Base-by-base conservation (phyloP, 1,140 invertebrate genomes). In the Araneus ventricosus region DNA sequence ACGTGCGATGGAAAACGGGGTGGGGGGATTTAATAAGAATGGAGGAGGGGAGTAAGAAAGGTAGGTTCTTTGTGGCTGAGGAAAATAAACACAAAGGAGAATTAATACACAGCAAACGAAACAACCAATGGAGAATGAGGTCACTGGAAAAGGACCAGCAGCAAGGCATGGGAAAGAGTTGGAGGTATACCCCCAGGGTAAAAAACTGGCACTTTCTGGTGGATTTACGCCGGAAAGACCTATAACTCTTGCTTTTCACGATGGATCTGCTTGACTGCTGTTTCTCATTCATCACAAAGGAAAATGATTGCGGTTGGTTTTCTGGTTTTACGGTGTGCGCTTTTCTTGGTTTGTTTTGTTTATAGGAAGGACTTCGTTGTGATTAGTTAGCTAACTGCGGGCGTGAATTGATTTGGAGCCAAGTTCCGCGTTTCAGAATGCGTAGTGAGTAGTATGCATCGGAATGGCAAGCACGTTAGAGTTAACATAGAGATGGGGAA, bases 31-130 rank as follows among this genome's bases (percentile, higher is more conserved):
- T 34, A 34, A 70, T 88, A 70, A 59, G 41, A 6, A 17, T 41
- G 39, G 67, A 34, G 14, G 41, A n/a, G 52, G 34, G 59, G 59
- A 10, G 88, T 14, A 20, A 70, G 61, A 45, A 87, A 34, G n/a
- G 30, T 20, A 63, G 59, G 20, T 22, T 61, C 34, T 61, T 45
- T 27, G 14, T 41, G 24, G 14, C 57, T 6, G 75, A 61, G 80
- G n/a, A 91, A 91, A 84, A 91, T 52, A 91, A 82, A 84, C 89
- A 91, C 75, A 82, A 84, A 91, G 20, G 30, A 82, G 57, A 84
- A 84, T 84, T 84, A 84, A 84, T 52, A 57, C 82, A 4, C 39
- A 37, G 30, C 41, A 82, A 82, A 41, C 22, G 39, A 27, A 88
- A 52, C 34, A 84, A 84, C 34, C 63, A 91, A 41, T 34, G 22